A percentile compares a stretch with the other conserved stretches of the same genome.
These are phyloP conservation scores for Protodeltote pygarga DNA, from an alignment of 2,888 invertebrate genomes.

Conservation along the genomic window DNA sequence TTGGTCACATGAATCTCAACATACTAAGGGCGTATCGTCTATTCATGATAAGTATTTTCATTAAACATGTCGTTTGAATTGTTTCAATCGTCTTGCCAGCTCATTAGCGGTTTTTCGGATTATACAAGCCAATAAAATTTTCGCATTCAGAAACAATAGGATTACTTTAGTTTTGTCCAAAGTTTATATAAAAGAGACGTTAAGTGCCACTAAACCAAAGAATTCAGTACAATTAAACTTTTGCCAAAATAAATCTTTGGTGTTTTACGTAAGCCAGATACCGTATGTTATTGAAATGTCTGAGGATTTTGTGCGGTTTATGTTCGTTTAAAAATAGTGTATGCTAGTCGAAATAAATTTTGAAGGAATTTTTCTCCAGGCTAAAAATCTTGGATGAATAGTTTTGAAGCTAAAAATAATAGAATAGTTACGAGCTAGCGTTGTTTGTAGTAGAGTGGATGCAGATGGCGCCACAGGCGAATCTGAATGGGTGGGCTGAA, in stretches of 20 bases:
- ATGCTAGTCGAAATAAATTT: slow-evolving; percentile 41
- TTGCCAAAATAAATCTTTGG: slow-evolving; percentile 36
- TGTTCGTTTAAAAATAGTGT: slow-evolving; percentile 44
- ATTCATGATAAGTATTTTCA: slow-evolving; percentile 3
- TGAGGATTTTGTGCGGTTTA: slow-evolving; percentile 32
- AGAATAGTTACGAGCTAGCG: slow-evolving; percentile 10
- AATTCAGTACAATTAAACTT: slow-evolving; percentile 44
- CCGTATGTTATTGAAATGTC: slow-evolving; percentile 27
- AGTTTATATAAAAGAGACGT: slow-evolving; percentile 53
- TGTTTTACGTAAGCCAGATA: slow-evolving; percentile 41
- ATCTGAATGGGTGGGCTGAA: slow-evolving; percentile 11
- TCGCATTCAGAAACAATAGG: slow-evolving; percentile 41
- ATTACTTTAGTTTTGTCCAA: slow-evolving; percentile 42
- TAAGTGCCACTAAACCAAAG: slow-evolving; percentile 56
- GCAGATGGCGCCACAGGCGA: slow-evolving; percentile 17
- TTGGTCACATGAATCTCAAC: not conserved
- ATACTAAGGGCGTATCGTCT: not conserved
- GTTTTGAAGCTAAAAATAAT: slow-evolving; percentile 44
- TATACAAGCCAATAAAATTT: slow-evolving; percentile 56
- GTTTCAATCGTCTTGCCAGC: slow-evolving; percentile 2
- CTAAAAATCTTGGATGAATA: slow-evolving; percentile 48
- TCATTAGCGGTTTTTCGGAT: slow-evolving; percentile 49
- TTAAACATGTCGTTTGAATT: slow-evolving; percentile 14
- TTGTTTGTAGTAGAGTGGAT: slow-evolving; percentile 11
- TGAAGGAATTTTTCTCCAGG: slow-evolving; percentile 44